Percentiles rank a stretch among this genome's conserved stretches.
Conservation (phyloP, 1,140 invertebrate genomes). For the Heterodera schachtii region DNA sequence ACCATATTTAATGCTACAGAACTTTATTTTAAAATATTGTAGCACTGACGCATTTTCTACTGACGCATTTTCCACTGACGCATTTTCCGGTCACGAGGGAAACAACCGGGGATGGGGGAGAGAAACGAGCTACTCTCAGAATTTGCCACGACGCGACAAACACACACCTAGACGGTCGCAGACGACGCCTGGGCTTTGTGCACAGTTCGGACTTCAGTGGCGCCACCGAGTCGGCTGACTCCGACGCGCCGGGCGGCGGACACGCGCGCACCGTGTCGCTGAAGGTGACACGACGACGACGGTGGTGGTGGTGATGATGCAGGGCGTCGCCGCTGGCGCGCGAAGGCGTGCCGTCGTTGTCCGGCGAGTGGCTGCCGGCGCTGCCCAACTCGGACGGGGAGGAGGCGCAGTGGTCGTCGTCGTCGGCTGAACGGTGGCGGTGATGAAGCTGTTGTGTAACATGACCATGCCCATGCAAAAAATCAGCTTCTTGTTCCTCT, state of each 20-base stretch:
- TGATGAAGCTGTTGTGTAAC: neutral
- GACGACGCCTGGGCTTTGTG: neutral
- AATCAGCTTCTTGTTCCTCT: neutral
- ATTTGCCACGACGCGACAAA: no score
- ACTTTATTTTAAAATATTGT: no score
- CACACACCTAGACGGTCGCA: neutral
- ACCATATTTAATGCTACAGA: no score
- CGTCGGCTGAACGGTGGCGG: neutral
- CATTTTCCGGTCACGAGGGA: no score
- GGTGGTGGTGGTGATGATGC: no score
- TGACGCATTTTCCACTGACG: no score
- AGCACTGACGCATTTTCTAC: no score
- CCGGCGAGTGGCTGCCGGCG: neutral
- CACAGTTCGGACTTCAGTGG: constrained; percentile 61
- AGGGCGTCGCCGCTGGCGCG: no score
- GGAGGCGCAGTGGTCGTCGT: neutral
- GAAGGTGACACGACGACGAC: constrained; percentile 60
- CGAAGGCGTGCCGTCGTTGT: neutral
- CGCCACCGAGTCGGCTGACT: constrained; percentile 46
- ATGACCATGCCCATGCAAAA: neutral
- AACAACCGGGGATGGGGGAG: no score
- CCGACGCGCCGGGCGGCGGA: constrained; percentile 57
- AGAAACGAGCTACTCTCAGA: no score
- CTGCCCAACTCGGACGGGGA: neutral
- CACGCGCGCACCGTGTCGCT: constrained; percentile 59